Conservation (phyloP, 2,888 invertebrate species). For the Drosophila mulleri region DNA sequence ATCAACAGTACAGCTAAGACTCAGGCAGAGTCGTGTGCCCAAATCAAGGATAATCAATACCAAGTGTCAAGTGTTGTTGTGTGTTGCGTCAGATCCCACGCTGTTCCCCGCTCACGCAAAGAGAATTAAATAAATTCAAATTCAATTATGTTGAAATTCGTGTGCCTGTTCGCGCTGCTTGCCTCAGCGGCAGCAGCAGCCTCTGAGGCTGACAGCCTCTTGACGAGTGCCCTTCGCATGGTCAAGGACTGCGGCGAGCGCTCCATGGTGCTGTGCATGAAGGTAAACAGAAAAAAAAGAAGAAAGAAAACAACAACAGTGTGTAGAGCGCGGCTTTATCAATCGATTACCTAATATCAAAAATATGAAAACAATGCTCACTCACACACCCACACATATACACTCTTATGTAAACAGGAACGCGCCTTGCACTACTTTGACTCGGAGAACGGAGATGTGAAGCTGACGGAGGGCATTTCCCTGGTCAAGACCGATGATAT, state of each 20-base stretch:
- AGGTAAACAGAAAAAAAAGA: conserved; percentile 86
- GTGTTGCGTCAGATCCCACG: conserved; percentile 22
- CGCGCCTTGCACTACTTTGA: conserved; percentile 90
- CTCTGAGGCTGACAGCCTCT: conserved; percentile 86
- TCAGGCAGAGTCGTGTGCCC: conserved; percentile 42
- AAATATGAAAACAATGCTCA: neutral
- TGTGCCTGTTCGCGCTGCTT: conserved; percentile 85
- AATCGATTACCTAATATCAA: conserved; percentile 22
- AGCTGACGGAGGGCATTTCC: conserved; percentile 88
- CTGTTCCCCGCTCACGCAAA: neutral
- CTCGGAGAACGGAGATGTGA: conserved; percentile 87
- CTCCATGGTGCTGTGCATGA: conserved; percentile 89
- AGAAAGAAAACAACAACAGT: conserved; percentile 63
- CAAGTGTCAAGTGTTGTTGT: conserved; percentile 62
- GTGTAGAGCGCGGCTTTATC: neutral
- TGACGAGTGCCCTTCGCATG: conserved; percentile 89
- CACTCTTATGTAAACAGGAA: conserved; percentile 86
- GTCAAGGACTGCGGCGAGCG: conserved; percentile 90
- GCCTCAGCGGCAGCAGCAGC: conserved; percentile 85
- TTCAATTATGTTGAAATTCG: conserved; percentile 86
- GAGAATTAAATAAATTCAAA: neutral
- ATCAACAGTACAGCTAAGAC: conserved; percentile 57
- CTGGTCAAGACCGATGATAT: conserved; percentile 87
- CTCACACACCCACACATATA: neutral
- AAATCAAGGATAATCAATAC: conserved; percentile 45